These are phyloP conservation scores for Leptinotarsa haldemani DNA, from an alignment of 2,888 invertebrate genomes.

Conservation along the genomic window DNA sequence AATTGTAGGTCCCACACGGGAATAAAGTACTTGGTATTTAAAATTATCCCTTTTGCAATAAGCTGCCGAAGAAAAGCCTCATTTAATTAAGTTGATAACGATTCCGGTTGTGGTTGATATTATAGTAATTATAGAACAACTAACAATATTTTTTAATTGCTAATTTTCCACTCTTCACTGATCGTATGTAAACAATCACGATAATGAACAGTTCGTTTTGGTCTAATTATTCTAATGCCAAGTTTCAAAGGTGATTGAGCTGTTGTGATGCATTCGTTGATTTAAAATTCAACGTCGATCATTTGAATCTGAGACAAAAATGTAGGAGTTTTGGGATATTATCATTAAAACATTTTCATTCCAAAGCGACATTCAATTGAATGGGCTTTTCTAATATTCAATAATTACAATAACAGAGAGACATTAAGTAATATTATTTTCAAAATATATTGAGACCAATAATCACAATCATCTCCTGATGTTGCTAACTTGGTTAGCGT, in stretches of 20 bases:
- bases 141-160: conserved; percentile 13
- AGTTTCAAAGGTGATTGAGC: neutral
- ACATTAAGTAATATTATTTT: too few relatives aligned
- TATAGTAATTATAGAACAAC: conserved; percentile 1
- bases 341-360: too few relatives aligned
- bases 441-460: too few relatives aligned
- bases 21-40: too few relatives aligned
- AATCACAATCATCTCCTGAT: too few relatives aligned
- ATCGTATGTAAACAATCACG: conserved; percentile 1
- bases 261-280: too few relatives aligned
- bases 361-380: too few relatives aligned
- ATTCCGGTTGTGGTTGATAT: neutral
- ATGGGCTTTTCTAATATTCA: too few relatives aligned
- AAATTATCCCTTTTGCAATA: neutral
- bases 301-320: neutral
- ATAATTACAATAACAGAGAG: too few relatives aligned
- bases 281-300: neutral
- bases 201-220: conserved; percentile 11
- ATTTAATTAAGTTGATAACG: neutral
- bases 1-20: too few relatives aligned
- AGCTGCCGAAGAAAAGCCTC: neutral
- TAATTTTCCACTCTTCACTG: conserved; percentile 4
- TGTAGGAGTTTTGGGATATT: too few relatives aligned
- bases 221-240: neutral
- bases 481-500: too few relatives aligned